These are phyloP conservation scores for Graphium colonna DNA, from an alignment of 2,888 invertebrate genomes.

Conservation along the genomic window DNA sequence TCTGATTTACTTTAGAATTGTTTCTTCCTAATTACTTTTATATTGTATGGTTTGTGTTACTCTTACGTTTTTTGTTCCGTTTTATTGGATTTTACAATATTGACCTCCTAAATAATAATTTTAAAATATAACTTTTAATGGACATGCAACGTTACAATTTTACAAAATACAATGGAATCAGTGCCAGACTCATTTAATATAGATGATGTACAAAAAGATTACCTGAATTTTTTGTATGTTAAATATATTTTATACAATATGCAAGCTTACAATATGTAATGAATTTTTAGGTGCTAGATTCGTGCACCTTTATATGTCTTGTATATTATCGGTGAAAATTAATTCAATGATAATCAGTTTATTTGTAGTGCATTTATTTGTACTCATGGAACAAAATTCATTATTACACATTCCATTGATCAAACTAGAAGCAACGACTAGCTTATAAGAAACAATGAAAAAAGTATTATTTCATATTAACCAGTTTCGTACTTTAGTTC, in stretches of 20 bases:
- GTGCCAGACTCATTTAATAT: conserved; percentile 10
- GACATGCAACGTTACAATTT: not conserved
- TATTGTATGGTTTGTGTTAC: conserved; percentile 1
- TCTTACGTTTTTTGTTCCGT: not conserved
- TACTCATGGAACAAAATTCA: conserved; percentile 5
- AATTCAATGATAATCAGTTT: conserved; percentile 2
- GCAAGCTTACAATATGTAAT: conserved; percentile 14
- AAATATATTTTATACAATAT: conserved; percentile 37
- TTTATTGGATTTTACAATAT: conserved; percentile 1
- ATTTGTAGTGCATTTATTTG: conserved; percentile 5
- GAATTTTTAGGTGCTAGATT: conserved; percentile 48
- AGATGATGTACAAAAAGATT: conserved; percentile 65
- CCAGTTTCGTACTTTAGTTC: conserved; percentile 54
- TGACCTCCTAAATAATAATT: not conserved
- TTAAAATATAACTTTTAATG: no score
- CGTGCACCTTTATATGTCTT: conserved; percentile 25
- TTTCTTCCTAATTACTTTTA: conserved; percentile 41
- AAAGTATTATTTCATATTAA: conserved; percentile 75
- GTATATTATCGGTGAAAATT: not conserved
- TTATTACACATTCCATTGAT: conserved; percentile 37
- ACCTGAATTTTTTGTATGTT: conserved; percentile 63
- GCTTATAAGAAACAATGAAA: conserved; percentile 58
- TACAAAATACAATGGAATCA: conserved; percentile 2
- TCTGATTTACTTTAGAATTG: conserved; percentile 63
- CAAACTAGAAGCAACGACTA: conserved; percentile 35